These are phyloP conservation scores for Lagopus muta DNA, from an alignment of 2,113 vertebrate genomes.

Conservation along the genomic window DNA sequence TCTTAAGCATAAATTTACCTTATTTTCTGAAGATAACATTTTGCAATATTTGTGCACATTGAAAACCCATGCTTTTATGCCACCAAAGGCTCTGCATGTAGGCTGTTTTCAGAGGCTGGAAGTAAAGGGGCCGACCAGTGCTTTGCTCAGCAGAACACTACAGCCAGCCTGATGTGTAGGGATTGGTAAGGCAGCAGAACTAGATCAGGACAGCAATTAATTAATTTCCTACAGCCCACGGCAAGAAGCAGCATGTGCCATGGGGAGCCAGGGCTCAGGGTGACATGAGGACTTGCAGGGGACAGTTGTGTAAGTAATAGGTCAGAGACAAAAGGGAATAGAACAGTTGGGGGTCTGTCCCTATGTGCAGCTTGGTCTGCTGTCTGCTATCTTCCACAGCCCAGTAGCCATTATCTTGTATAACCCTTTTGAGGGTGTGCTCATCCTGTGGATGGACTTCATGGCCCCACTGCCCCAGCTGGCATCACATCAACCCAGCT, in stretches of 20 bases:
- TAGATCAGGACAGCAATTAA: not conserved
- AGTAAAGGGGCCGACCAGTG: not conserved
- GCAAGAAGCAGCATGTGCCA: accelerated
- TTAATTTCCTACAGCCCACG: not conserved
- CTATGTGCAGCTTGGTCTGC: not conserved
- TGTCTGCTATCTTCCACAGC: not conserved
- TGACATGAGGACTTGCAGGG: accelerated
- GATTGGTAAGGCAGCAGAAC: not conserved
- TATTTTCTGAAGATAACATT: not conserved
- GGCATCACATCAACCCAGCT: accelerated
- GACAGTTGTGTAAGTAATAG: not conserved
- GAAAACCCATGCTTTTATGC: not conserved
- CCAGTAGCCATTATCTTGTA: not conserved
- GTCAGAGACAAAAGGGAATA: not conserved
- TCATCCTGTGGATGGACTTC: not conserved
- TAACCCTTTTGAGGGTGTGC: accelerated
- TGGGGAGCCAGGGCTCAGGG: not conserved
- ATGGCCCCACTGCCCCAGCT: not conserved
- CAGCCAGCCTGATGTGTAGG: not conserved
- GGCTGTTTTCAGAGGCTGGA: not conserved
- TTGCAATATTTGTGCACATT: not conserved
- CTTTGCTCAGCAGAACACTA: not conserved
- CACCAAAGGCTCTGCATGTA: not conserved
- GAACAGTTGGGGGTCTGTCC: not conserved
- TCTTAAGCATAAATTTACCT: not conserved